These are phyloP conservation scores for Oryzias melastigma DNA, from an alignment of 2,113 vertebrate genomes.

Conservation along the genomic window DNA sequence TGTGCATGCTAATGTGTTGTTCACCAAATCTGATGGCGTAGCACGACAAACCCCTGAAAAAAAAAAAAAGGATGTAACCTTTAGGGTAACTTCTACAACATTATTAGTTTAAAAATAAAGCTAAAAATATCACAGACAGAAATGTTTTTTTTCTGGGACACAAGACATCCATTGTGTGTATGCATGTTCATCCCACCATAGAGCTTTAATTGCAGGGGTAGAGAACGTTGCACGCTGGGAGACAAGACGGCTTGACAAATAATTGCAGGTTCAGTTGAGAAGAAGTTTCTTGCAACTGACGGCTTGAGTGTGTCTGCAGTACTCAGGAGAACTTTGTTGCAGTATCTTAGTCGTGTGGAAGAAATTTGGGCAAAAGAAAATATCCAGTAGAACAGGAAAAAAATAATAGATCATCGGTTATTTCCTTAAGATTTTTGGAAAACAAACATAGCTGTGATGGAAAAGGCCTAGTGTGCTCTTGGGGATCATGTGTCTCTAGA, in stretches of 20 bases:
- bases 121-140: background rate
- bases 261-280: slow-evolving; percentile 67
- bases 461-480: slow-evolving; percentile 38
- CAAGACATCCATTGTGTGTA: slow-evolving; percentile 15
- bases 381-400: slow-evolving; percentile 34
- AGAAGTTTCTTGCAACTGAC: slow-evolving; percentile 49
- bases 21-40: slow-evolving; percentile 45
- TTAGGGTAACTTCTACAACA: slow-evolving; percentile 24
- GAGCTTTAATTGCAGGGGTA: slow-evolving; percentile 67
- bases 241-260: slow-evolving; percentile 70
- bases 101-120: slow-evolving; percentile 17
- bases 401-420: slow-evolving; percentile 25
- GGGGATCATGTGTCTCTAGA: slow-evolving; percentile 48
- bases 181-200: slow-evolving; percentile 64
- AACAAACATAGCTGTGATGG: slow-evolving; percentile 44
- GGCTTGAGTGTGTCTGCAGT: slow-evolving; percentile 38
- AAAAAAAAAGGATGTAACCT: slow-evolving; percentile 30
- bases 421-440: slow-evolving; percentile 46
- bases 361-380: slow-evolving; percentile 46
- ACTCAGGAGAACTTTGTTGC: slow-evolving; percentile 37
- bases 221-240: slow-evolving; percentile 48
- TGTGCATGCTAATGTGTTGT: slow-evolving; percentile 63
- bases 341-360: slow-evolving; percentile 21
- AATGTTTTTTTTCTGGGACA: slow-evolving; percentile 34
- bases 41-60: slow-evolving; percentile 19